A percentile compares a stretch with the other conserved stretches of the same genome.
These are phyloP conservation scores for Cnemophilus loriae DNA, from an alignment of 2,113 vertebrate genomes.

Conservation along the genomic window DNA sequence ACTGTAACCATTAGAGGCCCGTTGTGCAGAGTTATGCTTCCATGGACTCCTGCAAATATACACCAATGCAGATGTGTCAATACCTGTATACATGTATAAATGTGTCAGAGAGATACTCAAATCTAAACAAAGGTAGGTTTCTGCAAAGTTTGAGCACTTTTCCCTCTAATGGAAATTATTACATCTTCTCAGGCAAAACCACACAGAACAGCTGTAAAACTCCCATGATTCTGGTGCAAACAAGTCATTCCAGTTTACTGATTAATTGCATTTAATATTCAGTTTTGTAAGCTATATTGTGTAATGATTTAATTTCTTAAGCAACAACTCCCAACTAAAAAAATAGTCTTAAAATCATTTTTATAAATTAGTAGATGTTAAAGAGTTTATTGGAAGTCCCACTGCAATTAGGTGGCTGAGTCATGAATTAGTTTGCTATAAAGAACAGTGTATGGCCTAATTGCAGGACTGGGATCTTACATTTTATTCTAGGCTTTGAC, in stretches of 20 bases:
- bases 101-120: not conserved
- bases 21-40: not conserved
- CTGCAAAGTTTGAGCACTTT: not conserved
- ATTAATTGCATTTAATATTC: constrained; percentile 35
- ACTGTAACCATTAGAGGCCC: not conserved
- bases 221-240: not conserved
- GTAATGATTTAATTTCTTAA: constrained; percentile 29
- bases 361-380: constrained; percentile 4
- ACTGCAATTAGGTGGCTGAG: constrained; percentile 33
- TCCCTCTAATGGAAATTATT: not conserved
- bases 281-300: constrained; percentile 5
- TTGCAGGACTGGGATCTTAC: constrained; percentile 4
- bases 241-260: not conserved
- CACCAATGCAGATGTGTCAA: not conserved
- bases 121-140: not conserved
- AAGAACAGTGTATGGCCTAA: constrained; percentile 4
- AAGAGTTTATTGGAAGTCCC: constrained; percentile 28
- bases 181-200: not conserved
- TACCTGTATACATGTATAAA: not conserved
- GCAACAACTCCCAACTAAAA: not conserved
- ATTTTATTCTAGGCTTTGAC: constrained; percentile 25
- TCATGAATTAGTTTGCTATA: constrained; percentile 35
- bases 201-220: not conserved
- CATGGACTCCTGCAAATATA: not conserved
- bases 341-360: not conserved